Percentiles rank a stretch among this genome's conserved stretches.
Conservation (phyloP, 2,888 invertebrate genomes). For the Synergus japonicus region DNA sequence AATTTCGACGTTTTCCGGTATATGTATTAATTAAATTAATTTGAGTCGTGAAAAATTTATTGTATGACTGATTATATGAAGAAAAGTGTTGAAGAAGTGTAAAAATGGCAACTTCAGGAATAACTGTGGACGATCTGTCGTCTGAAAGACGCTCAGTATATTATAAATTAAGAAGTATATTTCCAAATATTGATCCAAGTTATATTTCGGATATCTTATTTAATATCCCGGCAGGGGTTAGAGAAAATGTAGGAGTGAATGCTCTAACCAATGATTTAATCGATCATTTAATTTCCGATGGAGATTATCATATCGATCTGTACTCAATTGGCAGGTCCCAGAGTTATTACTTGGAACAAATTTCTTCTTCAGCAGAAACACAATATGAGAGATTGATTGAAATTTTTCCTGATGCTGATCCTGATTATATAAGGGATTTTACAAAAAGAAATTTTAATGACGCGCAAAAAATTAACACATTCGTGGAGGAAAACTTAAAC, state of each 20-base stretch:
- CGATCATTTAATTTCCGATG: neutral
- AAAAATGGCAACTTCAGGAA: neutral
- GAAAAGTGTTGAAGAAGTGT: neutral
- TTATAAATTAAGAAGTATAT: slow-evolving; percentile 31
- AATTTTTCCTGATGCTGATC: slow-evolving; percentile 69
- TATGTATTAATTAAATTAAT: neutral
- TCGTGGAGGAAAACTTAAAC: slow-evolving; percentile 61
- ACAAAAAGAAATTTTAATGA: slow-evolving; percentile 51
- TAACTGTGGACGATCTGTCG: neutral
- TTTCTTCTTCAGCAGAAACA: slow-evolving; percentile 44
- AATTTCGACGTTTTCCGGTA: neutral
- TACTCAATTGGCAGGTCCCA: neutral
- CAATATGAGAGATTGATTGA: slow-evolving; percentile 58
- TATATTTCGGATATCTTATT: slow-evolving; percentile 47
- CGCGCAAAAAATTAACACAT: slow-evolving; percentile 56
- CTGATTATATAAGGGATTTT: slow-evolving; percentile 59
- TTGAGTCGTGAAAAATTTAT: neutral
- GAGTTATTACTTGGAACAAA: neutral
- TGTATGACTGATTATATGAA: neutral
- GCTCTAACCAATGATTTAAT: slow-evolving; percentile 10
- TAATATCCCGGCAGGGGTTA: slow-evolving; percentile 39
- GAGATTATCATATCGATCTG: neutral
- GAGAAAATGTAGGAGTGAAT: neutral
- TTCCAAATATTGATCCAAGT: slow-evolving; percentile 38
- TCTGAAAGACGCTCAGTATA: neutral